phyloP scores from a whole-genome alignment of 2,888 invertebrate genomes.

The Dryobota labecula region DNA sequence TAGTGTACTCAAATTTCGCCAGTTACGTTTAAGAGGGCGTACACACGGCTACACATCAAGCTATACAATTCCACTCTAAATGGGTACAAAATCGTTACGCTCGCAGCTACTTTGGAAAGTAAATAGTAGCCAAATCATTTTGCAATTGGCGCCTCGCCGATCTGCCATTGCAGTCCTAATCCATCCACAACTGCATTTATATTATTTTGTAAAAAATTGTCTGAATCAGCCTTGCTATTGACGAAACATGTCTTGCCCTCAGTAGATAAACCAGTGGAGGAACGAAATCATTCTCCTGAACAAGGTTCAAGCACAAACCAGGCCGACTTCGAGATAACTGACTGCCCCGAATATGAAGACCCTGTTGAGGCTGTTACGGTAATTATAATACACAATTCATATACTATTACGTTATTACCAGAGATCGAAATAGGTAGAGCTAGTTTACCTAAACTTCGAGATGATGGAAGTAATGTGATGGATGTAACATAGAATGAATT shows the following conservation, averaged over 20 bases:
- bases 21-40: too few relatives aligned
- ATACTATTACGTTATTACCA: too few relatives aligned
- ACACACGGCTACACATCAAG: too few relatives aligned
- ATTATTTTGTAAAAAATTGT: conserved; percentile 12
- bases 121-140: not conserved
- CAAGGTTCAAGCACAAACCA: conserved; percentile 56
- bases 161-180: too few relatives aligned
- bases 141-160: too few relatives aligned
- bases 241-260: conserved; percentile 15
- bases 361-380: conserved; percentile 85
- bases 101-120: not conserved
- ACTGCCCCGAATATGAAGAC: conserved; percentile 82
- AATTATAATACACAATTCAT: conserved; percentile 11
- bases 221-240: conserved; percentile 12
- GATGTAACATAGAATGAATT: too few relatives aligned
- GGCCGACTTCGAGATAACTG: conserved; percentile 69
- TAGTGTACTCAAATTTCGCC: too few relatives aligned
- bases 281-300: not conserved
- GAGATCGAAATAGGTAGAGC: too few relatives aligned
- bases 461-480: too few relatives aligned
- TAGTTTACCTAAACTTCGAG: too few relatives aligned
- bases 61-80: too few relatives aligned
- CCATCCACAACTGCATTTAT: too few relatives aligned
- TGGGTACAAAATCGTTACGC: not conserved
- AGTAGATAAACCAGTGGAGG: conserved; percentile 67